phyloP scores from a whole-genome alignment of 2,888 invertebrate genomes.

The Mongoloraphidia duomilia region DNA sequence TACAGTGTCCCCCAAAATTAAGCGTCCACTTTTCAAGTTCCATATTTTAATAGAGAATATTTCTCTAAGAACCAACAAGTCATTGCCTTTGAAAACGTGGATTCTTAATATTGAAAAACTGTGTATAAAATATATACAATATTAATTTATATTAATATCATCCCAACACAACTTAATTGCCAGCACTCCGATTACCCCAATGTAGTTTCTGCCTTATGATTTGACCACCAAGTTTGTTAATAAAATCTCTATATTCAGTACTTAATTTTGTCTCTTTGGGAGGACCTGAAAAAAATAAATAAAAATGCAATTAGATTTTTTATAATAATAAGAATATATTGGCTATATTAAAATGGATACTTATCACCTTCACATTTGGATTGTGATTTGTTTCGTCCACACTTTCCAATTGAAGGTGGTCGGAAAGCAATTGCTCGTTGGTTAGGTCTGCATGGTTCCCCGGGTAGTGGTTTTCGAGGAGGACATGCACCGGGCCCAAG shows the following conservation, averaged over 20 bases:
- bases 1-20: too few relatives aligned
- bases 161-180: too few relatives aligned
- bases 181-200: conserved; percentile 7
- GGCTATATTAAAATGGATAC: neutral
- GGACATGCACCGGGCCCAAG: conserved; percentile 39
- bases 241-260: conserved; percentile 48
- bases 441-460: conserved; percentile 40
- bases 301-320: neutral
- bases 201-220: conserved; percentile 46
- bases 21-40: too few relatives aligned
- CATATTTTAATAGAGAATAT: too few relatives aligned
- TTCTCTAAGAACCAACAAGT: too few relatives aligned
- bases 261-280: conserved; percentile 31
- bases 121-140: too few relatives aligned
- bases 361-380: neutral
- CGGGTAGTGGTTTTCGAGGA: conserved; percentile 40
- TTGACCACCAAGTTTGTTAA: conserved; percentile 42
- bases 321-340: neutral
- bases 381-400: neutral
- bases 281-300: conserved; percentile 24
- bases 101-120: too few relatives aligned
- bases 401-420: conserved; percentile 18
- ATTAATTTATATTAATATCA: too few relatives aligned
- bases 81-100: too few relatives aligned
- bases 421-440: conserved; percentile 27